Evolutionary conservation across 2,113 vertebrate species (phyloP), one percentile per base, ranked within the genome.

Genomic region (Heteronetta atricapilla): DNA sequence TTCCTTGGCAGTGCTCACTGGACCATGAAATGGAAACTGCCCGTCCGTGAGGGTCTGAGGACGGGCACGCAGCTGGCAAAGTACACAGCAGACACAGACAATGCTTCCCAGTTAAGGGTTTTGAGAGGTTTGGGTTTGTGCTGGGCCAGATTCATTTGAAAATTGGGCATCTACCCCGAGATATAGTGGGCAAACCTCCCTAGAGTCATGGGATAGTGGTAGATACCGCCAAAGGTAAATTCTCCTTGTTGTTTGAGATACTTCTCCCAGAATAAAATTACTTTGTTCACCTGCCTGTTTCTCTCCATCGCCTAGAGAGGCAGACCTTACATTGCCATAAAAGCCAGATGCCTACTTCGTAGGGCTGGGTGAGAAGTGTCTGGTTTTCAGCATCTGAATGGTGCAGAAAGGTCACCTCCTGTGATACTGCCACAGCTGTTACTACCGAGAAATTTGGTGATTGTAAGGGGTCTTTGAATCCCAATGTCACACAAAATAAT

Each of bases 381-480:
- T 94, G 60, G 42, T 72, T 42, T 90, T 92, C 9, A 0, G 22
- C 90, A 63, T 46, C 33, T 66, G 76, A 72, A 75, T 75, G 73
- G 75, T 60, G 69, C 69, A 84, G 90, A 60, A 88, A 93, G 72
- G 83, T 94, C 86, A 82, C 73, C 64, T 78, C 75, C 26, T 72
- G 52, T 59, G 72, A 82, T 10, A 6, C 12, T 70, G 29, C 60
- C 55, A 67, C 76, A 70, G 72, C 68, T 95, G 88, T 38, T 81
- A 31, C 52, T 78, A 5, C 11, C 42, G 33, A 21, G 34, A 90
- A 63, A 25, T 6, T 72, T 33, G 20, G 52, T 88, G 76, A 67
- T 90, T 70, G 74, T 77, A 88, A 59, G 58, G 55, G 33, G 38
- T 90, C 1, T 0, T 78, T 86, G 33, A 81, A 88, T 74, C 46